Evolutionary conservation across 2,888 invertebrate genomes (phyloP), one percentile per base, ranked within the genome.

Genomic region (Protodeltote pygarga): DNA sequence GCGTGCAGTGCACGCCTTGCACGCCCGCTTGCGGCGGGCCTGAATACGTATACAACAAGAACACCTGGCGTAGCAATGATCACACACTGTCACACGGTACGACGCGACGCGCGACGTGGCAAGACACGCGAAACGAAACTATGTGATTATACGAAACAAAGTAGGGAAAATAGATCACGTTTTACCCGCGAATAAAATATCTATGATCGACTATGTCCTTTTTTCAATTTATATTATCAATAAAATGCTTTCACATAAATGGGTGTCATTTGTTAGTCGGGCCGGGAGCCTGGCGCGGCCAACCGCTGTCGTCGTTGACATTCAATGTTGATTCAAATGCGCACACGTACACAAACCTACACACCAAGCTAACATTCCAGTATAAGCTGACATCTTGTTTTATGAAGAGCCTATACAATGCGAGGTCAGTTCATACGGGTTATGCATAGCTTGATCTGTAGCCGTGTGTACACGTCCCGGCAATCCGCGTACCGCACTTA

Each of bases 221-320:
- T 57, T 71, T 71, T 71, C 73, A 71, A 73, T 71, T 73, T 68
- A 51, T 71, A 65, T 71, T 68, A 73, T 73, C 64, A 65, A 72
- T 69, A 69, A 59, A 68, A 73, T 69, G 63, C 71, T 54, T 71
- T 68, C 61, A 52, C 61, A 58, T 59, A 69, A 67, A 69, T 71
- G 57, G 61, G 40, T 41, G 49, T 50, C 63, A 71, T 72, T 72
- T 71, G 68, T 73, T 65, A 67, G 58, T 44, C 32, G 24, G 31
- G 35, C 35, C 32, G 35, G 37, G 46, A 50, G 37, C 24, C 24
- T 8, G 17, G 40, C 28, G 37, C 35, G 19, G 20, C 55, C 46
- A 53, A 47, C 65, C 67, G 58, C 52, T 51, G 50, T 58, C 53
- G 46, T 42, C 48, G 61, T 53, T 69, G 65, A 71, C 69, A 63